These are phyloP conservation scores for Cacatua alba DNA, from an alignment of 2,113 vertebrate species.

Conservation along the genomic window DNA sequence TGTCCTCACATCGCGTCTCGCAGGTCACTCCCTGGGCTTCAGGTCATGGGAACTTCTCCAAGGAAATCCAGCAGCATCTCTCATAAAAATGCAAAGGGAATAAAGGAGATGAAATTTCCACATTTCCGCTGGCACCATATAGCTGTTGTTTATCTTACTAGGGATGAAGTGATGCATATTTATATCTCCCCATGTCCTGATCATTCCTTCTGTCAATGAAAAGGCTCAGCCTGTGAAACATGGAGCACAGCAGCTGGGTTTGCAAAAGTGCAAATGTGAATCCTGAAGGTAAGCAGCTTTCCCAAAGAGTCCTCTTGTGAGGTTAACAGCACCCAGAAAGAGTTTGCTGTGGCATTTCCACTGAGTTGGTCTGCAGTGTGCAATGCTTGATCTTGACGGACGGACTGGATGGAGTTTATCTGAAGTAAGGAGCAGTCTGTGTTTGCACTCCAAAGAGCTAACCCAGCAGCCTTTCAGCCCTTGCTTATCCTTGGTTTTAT, in stretches of 20 bases:
- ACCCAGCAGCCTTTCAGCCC: background rate
- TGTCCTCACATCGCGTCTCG: accelerated
- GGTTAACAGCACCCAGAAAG: background rate
- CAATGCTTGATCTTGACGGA: background rate
- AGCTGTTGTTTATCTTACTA: background rate
- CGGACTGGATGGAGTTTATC: background rate
- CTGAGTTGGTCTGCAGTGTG: background rate
- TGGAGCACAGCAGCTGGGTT: background rate
- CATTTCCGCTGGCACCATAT: background rate
- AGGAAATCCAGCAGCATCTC: background rate
- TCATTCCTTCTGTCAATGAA: background rate
- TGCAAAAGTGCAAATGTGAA: background rate
- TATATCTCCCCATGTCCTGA: background rate
- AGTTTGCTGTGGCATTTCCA: background rate
- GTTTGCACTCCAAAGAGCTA: background rate
- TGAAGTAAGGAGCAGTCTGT: background rate
- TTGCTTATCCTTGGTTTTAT: background rate
- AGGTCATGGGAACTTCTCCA: background rate
- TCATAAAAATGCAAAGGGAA: background rate
- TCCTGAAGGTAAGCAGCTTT: background rate
- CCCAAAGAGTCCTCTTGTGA: background rate
- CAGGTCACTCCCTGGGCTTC: background rate
- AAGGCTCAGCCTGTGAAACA: background rate
- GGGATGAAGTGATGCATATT: background rate
- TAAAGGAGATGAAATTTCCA: background rate